Conservation (phyloP, 2,888 invertebrate genomes). For the Nowickia ferox region DNA sequence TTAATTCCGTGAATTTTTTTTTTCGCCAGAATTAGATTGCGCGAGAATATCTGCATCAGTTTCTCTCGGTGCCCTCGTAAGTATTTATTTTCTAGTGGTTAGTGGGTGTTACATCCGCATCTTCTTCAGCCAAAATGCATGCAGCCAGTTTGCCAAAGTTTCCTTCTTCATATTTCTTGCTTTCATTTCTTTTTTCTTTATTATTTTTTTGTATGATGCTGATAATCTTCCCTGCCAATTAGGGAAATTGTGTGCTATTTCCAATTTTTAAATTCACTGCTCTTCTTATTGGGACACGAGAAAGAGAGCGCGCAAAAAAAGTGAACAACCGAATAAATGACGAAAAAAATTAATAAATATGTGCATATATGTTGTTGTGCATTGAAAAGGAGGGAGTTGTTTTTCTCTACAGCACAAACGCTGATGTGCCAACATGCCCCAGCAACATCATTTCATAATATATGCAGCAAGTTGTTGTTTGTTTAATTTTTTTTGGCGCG, state of each 20-base stretch:
- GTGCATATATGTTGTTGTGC: neutral
- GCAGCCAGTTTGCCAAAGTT: conserved; percentile 49
- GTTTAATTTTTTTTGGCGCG: conserved; percentile 41
- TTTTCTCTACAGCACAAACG: conserved; percentile 10
- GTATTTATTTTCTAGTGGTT: neutral
- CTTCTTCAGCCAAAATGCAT: conserved; percentile 24
- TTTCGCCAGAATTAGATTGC: neutral
- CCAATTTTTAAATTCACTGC: conserved; percentile 78
- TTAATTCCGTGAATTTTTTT: too few relatives aligned
- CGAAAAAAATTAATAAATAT: conserved; percentile 12
- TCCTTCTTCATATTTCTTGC: conserved; percentile 9
- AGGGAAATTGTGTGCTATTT: conserved; percentile 83
- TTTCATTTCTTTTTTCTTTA: neutral
- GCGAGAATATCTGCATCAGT: neutral
- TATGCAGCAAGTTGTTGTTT: conserved; percentile 52
- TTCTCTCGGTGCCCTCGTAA: neutral
- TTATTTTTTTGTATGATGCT: conserved; percentile 23
- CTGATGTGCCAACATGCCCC: conserved; percentile 37
- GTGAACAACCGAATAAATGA: conserved; percentile 50
- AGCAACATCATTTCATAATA: conserved; percentile 52
- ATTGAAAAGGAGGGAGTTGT: conserved; percentile 35
- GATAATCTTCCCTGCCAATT: conserved; percentile 77
- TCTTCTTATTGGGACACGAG: conserved; percentile 72
- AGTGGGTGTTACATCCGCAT: conserved; percentile 16
- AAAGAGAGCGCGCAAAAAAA: conserved; percentile 32